phyloP scores from a whole-genome alignment of 2,797 vertebrate species.

The Crossoptilon crossoptilon region DNA sequence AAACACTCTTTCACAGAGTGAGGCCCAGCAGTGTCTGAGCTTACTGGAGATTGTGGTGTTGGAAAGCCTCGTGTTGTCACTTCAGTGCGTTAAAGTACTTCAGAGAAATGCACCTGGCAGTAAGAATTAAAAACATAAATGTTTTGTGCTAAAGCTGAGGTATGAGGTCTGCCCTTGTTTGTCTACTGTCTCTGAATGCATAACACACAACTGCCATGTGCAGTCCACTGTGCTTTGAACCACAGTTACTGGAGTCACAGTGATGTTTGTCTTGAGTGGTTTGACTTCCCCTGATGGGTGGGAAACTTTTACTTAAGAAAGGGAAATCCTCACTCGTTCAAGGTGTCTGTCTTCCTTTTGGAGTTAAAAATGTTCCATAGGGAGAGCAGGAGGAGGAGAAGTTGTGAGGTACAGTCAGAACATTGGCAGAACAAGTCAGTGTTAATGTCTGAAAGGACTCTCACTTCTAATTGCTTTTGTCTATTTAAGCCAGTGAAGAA shows the following conservation, averaged over 20 bases:
- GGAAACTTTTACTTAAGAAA: background rate
- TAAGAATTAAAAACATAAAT: background rate
- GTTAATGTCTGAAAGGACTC: conserved; percentile 72
- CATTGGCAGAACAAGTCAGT: background rate
- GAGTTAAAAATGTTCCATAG: background rate
- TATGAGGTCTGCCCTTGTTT: background rate
- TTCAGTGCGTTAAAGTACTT: background rate
- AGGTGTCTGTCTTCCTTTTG: background rate
- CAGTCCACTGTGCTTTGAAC: background rate
- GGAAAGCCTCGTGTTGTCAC: rapidly evolving
- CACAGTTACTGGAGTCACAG: background rate
- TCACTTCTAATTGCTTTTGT: conserved; percentile 82
- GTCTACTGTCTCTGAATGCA: background rate
- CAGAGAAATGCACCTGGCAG: background rate
- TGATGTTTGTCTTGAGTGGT: background rate
- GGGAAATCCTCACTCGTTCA: background rate
- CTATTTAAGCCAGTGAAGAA: conserved; percentile 96
- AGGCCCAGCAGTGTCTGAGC: background rate
- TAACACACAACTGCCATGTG: background rate
- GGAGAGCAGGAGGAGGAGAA: background rate
- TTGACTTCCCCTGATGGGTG: background rate
- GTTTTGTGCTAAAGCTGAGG: background rate
- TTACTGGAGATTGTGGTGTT: background rate
- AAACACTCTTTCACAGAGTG: rapidly evolving
- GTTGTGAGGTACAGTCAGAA: background rate